These are phyloP conservation scores for Actinernus sp. DNA, from an alignment of 92 coral and sea anemone species.

Conservation along the genomic window DNA sequence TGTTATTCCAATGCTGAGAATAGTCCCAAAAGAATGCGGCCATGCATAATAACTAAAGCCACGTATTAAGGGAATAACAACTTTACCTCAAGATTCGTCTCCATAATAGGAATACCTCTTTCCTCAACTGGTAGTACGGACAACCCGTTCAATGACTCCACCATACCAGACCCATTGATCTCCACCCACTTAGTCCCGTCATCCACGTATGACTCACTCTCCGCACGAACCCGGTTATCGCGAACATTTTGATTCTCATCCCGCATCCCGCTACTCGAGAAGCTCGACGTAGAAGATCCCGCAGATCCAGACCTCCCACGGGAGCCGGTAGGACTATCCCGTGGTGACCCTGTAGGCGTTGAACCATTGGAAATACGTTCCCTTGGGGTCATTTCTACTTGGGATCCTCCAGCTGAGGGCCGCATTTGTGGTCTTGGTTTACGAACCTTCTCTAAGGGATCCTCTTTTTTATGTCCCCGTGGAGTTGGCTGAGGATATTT, in stretches of 20 bases:
- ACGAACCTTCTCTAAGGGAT: conserved; percentile 4
- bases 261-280: conserved; percentile 51
- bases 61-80: too few species aligned
- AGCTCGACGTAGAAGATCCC: conserved; percentile 44
- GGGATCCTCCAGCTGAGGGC: conserved; percentile 8
- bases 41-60: too few species aligned
- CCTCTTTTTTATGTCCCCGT: conserved; percentile 21
- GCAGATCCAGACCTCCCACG: conserved; percentile 26
- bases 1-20: too few species aligned
- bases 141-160: conserved; percentile 56
- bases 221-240: background rate
- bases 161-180: conserved; percentile 52
- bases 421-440: conserved; percentile 9
- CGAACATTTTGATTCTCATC: conserved; percentile 75
- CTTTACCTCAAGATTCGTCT: too few species aligned
- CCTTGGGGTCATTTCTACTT: background rate
- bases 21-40: too few species aligned
- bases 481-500: conserved; percentile 37
- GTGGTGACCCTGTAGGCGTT: conserved; percentile 23
- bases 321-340: conserved; percentile 6
- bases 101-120: too few species aligned
- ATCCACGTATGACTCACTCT: conserved; percentile 33
- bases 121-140: conserved; percentile 80
- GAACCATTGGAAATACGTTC: conserved; percentile 12
- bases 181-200: conserved; percentile 81